phyloP scores from a whole-genome alignment of 2,797 vertebrate species.

The Setipinna tenuifilis region DNA sequence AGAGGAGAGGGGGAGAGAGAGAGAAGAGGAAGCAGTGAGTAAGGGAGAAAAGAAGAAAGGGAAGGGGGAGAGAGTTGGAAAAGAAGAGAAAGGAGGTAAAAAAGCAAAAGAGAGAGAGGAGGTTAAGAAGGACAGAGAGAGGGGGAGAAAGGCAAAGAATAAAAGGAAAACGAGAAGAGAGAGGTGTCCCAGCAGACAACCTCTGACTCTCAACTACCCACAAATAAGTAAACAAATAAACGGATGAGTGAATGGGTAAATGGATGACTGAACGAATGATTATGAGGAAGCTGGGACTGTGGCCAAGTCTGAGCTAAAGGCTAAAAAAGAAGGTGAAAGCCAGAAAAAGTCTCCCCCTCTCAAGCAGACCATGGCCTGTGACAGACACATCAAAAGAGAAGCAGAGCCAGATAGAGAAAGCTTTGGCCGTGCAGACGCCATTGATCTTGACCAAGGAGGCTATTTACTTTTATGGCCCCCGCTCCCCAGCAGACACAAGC shows the following conservation, averaged over 20 bases:
- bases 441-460: slow-evolving; percentile 7
- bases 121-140: slow-evolving; percentile 27
- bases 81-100: slow-evolving; percentile 29
- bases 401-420: neutral
- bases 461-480: neutral
- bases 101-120: slow-evolving; percentile 39
- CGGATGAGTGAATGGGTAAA: neutral
- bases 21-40: slow-evolving; percentile 19
- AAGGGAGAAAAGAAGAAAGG: neutral
- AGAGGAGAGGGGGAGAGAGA: slow-evolving; percentile 32
- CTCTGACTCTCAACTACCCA: neutral
- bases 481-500: neutral
- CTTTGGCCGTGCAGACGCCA: neutral
- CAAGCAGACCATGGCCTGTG: slow-evolving; percentile 30
- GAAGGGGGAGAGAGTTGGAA: neutral
- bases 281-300: neutral
- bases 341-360: neutral
- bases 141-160: neutral
- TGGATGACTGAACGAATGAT: neutral
- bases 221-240: neutral
- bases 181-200: neutral
- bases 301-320: neutral
- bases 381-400: neutral
- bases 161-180: neutral
- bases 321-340: neutral